Conservation (phyloP, 2,797 vertebrate genomes). For the Denticeps clupeoides region DNA sequence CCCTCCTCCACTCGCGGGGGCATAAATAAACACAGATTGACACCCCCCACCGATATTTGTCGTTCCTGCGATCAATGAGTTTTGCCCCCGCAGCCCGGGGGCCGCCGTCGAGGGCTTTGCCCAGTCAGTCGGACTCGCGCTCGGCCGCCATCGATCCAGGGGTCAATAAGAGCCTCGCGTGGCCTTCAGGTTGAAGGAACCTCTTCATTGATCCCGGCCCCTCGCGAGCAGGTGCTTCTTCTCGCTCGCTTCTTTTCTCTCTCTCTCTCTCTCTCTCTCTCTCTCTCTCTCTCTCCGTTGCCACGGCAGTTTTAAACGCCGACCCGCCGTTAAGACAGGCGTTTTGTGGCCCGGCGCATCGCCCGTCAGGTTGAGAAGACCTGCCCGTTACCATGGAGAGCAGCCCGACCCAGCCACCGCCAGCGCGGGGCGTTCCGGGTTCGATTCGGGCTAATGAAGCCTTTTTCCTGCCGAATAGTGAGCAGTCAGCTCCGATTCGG, state of each 20-base stretch:
- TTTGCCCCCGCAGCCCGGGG: slow-evolving; percentile 68
- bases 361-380: slow-evolving; percentile 53
- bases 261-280: not conserved
- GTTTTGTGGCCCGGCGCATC: slow-evolving; percentile 48
- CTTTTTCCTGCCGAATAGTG: too few relatives aligned
- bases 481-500: slow-evolving; percentile 29
- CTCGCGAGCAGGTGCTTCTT: slow-evolving; percentile 66
- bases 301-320: slow-evolving; percentile 60
- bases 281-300: slow-evolving; percentile 43
- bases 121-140: slow-evolving; percentile 74
- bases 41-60: slow-evolving; percentile 61
- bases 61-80: slow-evolving; percentile 78
- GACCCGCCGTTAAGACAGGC: slow-evolving; percentile 50
- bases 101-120: slow-evolving; percentile 77
- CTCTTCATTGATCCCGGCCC: slow-evolving; percentile 83
- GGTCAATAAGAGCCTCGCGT: slow-evolving; percentile 75
- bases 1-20: slow-evolving; percentile 16
- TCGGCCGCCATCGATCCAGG: slow-evolving; percentile 73
- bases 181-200: slow-evolving; percentile 70
- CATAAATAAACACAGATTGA: slow-evolving; percentile 42
- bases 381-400: slow-evolving; percentile 44
- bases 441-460: too few relatives aligned
- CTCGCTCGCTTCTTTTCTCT: slow-evolving; percentile 34
- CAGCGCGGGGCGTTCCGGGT: too few relatives aligned
- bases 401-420: slow-evolving; percentile 15